Evolutionary conservation across 2,797 vertebrate species (phyloP).

Genomic region (Periophthalmus magnuspinnatus): DNA sequence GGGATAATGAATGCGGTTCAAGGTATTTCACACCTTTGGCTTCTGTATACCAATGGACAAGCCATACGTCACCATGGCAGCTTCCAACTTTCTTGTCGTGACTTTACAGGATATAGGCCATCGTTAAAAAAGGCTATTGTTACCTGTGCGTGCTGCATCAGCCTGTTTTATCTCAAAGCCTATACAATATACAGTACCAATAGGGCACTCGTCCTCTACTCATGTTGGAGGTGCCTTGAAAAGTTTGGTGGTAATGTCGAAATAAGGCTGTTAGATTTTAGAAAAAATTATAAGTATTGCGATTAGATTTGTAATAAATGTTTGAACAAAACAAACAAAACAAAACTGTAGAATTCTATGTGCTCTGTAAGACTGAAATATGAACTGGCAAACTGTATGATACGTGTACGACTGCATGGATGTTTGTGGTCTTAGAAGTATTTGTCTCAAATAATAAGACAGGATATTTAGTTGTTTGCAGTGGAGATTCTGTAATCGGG

Average conservation of each 20-base stretch:
- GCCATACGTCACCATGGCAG: slow-evolving; percentile 24
- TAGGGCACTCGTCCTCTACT: neutral
- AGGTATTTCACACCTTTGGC: slow-evolving; percentile 15
- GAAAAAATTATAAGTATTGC: too few species aligned
- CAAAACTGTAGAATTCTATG: too few species aligned
- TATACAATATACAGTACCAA: neutral
- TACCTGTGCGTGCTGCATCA: slow-evolving; percentile 5
- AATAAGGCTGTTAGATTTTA: neutral
- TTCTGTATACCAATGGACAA: slow-evolving; percentile 20
- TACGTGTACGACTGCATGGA: too few species aligned
- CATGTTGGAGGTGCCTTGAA: neutral
- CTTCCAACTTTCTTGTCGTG: slow-evolving; percentile 3
- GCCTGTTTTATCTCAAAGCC: slow-evolving; percentile 1
- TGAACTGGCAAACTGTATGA: too few species aligned
- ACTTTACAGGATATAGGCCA: slow-evolving; percentile 39
- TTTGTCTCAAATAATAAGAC: too few species aligned
- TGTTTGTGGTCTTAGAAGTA: too few species aligned
- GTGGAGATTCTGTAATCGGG: too few species aligned
- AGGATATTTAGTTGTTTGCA: too few species aligned
- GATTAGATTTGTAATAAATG: too few species aligned
- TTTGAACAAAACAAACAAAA: too few species aligned
- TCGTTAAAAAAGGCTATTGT: slow-evolving; percentile 7
- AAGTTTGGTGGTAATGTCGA: neutral
- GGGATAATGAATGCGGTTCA: slow-evolving; percentile 53
- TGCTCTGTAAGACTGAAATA: too few species aligned